Evolutionary conservation across 1,140 invertebrate species (phyloP).

Genomic region (Dreissena polymorpha): DNA sequence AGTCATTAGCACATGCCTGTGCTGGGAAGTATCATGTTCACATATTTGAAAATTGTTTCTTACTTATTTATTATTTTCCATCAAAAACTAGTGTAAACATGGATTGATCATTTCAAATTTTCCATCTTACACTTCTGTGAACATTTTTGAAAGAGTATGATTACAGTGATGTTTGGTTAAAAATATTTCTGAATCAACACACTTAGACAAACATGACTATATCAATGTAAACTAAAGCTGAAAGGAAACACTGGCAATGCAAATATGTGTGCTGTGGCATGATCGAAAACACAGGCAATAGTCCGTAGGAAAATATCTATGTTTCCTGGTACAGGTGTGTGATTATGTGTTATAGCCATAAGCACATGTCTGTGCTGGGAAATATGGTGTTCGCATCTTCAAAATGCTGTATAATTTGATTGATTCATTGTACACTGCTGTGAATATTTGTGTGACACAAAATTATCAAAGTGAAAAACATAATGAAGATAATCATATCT

Average conservation of each 20-base stretch:
- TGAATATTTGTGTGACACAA: too few relatives aligned
- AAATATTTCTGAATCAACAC: not conserved
- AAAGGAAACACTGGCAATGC: too few relatives aligned
- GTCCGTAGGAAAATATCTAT: not conserved
- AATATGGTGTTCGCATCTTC: not conserved
- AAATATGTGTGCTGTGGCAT: not conserved
- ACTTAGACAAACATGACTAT: too few relatives aligned
- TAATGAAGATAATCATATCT: too few relatives aligned
- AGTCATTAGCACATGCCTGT: too few relatives aligned
- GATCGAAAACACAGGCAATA: not conserved
- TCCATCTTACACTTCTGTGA: not conserved
- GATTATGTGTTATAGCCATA: not conserved
- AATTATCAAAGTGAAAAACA: too few relatives aligned
- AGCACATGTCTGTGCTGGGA: slow-evolving; percentile 46
- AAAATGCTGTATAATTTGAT: too few relatives aligned
- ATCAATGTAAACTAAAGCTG: too few relatives aligned
- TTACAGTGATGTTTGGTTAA: not conserved
- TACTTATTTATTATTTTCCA: not conserved
- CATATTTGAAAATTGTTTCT: too few relatives aligned
- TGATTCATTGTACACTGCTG: too few relatives aligned
- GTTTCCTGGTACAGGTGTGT: slow-evolving; percentile 22
- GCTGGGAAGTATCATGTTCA: too few relatives aligned
- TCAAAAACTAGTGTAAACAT: not conserved
- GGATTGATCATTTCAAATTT: not conserved
- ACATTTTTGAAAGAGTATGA: slow-evolving; percentile 4